A percentile compares a stretch with the other conserved stretches of the same genome.
These are phyloP conservation scores for Drosophila fulvimacula DNA, from an alignment of 2,888 invertebrate species.

Conservation along the genomic window DNA sequence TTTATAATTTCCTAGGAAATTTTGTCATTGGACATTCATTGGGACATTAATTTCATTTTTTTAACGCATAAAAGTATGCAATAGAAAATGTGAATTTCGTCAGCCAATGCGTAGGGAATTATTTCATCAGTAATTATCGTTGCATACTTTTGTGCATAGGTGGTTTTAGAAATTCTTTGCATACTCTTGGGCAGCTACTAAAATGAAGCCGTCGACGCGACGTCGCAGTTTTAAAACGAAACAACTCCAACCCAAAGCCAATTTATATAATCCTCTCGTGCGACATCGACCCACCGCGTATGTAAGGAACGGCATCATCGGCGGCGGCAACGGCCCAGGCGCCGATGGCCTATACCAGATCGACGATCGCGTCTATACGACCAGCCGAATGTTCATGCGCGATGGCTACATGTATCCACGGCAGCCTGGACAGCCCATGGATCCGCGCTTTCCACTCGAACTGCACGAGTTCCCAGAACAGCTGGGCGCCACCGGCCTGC, in stretches of 20 bases:
- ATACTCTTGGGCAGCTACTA: conserved; percentile 33
- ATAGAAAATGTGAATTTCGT: neutral
- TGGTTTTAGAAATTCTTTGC: conserved; percentile 35
- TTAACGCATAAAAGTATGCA: conserved; percentile 43
- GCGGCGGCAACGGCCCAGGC: conserved; percentile 79
- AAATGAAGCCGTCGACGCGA: conserved; percentile 81
- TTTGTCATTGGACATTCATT: neutral
- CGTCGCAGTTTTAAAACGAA: conserved; percentile 83
- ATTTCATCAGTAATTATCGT: neutral
- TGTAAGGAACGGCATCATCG: conserved; percentile 82
- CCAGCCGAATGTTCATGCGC: conserved; percentile 83
- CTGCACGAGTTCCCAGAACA: conserved; percentile 82
- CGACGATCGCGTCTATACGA: conserved; percentile 83
- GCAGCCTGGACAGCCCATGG: conserved; percentile 83
- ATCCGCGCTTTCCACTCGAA: conserved; percentile 83
- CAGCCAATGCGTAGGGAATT: too few relatives aligned
- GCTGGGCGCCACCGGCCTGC: conserved; percentile 81
- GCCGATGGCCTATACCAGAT: conserved; percentile 82
- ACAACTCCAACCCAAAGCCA: conserved; percentile 68
- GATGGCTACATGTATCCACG: conserved; percentile 84
- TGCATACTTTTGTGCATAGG: conserved; percentile 40
- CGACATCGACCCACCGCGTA: conserved; percentile 79
- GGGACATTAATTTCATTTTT: neutral
- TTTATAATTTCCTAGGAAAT: neutral
- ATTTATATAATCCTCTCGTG: conserved; percentile 68